Conservation (phyloP, 2,797 vertebrate genomes). For the Siniperca obscura region DNA sequence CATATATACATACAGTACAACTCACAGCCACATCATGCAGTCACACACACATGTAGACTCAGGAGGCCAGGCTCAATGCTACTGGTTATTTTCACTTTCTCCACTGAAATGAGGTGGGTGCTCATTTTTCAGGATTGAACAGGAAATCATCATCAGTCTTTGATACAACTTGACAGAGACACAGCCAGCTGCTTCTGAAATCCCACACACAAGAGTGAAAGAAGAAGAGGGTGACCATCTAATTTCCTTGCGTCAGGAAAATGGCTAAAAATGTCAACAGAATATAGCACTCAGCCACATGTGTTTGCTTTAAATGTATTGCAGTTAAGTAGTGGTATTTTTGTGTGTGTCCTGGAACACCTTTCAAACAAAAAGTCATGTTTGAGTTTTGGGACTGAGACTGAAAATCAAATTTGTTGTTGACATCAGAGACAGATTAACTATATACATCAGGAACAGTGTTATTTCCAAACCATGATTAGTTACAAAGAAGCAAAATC, state of each 20-base stretch:
- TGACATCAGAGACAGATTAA: conserved; percentile 46
- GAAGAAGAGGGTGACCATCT: neutral
- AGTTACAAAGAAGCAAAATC: conserved; percentile 33
- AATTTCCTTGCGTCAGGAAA: conserved; percentile 28
- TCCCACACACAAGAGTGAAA: conserved; percentile 20
- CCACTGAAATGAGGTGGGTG: conserved; percentile 33
- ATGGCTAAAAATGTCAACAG: neutral
- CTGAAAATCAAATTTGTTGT: conserved; percentile 28
- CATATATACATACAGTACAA: conserved; percentile 78
- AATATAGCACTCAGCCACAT: conserved; percentile 14
- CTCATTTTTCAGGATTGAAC: conserved; percentile 39
- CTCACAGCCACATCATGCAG: conserved; percentile 78
- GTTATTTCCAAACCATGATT: conserved; percentile 51
- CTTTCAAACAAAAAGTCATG: conserved; percentile 29
- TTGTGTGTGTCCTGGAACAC: conserved; percentile 5
- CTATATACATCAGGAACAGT: conserved; percentile 55
- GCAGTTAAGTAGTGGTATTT: conserved; percentile 31
- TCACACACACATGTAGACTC: conserved; percentile 60
- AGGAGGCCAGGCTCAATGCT: conserved; percentile 53
- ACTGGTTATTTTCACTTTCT: conserved; percentile 53
- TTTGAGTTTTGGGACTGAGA: conserved; percentile 15
- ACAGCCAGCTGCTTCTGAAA: conserved; percentile 59
- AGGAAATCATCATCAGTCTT: conserved; percentile 31
- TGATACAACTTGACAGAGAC: conserved; percentile 49
- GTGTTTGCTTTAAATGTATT: conserved; percentile 25